phyloP scores from a whole-genome alignment of 2,888 invertebrate genomes.

The Altica lythri region DNA sequence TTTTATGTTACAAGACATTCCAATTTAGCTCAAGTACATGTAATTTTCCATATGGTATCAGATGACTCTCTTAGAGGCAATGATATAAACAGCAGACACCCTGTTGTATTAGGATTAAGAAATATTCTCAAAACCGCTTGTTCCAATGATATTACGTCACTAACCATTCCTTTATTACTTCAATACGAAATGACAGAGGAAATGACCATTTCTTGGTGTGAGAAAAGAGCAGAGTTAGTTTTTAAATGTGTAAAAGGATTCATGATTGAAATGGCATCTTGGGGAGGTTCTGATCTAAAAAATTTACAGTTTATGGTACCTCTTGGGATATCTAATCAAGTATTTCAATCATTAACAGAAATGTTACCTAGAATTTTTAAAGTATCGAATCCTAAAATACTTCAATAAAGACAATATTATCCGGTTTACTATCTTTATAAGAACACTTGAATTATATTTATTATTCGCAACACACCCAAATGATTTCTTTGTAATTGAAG shows the following conservation, averaged over 20 bases:
- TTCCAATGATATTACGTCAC: slow-evolving; percentile 88
- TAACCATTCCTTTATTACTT: slow-evolving; percentile 91
- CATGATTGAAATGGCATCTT: slow-evolving; percentile 96
- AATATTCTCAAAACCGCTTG: slow-evolving; percentile 96
- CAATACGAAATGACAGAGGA: slow-evolving; percentile 95
- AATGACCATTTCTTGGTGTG: slow-evolving; percentile 96
- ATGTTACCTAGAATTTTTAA: slow-evolving; percentile 94
- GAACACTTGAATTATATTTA: too few relatives aligned
- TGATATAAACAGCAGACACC: slow-evolving; percentile 95
- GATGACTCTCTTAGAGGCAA: slow-evolving; percentile 72
- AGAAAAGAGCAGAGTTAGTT: slow-evolving; percentile 92
- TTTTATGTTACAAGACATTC: slow-evolving; percentile 88
- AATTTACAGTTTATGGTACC: slow-evolving; percentile 87
- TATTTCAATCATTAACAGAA: slow-evolving; percentile 79
- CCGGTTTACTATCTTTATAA: too few relatives aligned
- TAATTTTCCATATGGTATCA: slow-evolving; percentile 93
- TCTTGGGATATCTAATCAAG: slow-evolving; percentile 79
- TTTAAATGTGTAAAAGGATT: slow-evolving; percentile 99
- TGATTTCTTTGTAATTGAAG: too few relatives aligned
- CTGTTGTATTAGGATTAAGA: slow-evolving; percentile 90
- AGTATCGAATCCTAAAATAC: slow-evolving; percentile 89
- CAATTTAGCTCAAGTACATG: slow-evolving; percentile 91
- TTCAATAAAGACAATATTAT: too few relatives aligned
- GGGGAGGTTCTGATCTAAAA: slow-evolving; percentile 88
- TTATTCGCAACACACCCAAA: too few relatives aligned